phyloP scores from a whole-genome alignment of 1,140 invertebrate species.

The Macrobrachium rosenbergii region DNA sequence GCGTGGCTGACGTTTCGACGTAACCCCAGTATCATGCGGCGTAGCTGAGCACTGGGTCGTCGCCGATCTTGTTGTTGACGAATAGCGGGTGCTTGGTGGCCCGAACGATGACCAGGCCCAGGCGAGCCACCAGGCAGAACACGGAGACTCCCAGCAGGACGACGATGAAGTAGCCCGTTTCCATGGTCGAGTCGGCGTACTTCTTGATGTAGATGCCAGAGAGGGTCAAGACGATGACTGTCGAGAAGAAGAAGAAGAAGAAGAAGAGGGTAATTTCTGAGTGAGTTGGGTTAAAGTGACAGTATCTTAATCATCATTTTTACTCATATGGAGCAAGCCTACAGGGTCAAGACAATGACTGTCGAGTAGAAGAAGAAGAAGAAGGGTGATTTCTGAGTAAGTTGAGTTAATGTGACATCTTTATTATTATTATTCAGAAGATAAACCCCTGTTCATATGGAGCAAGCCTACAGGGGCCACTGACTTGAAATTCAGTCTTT shows the following conservation, averaged over 20 bases:
- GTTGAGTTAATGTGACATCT: too few relatives aligned
- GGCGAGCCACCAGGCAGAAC: constrained; percentile 52
- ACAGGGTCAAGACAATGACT: too few relatives aligned
- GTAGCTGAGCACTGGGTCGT: constrained; percentile 61
- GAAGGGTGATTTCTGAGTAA: too few relatives aligned
- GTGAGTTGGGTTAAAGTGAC: too few relatives aligned
- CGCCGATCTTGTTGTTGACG: constrained; percentile 61
- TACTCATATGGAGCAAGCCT: neutral
- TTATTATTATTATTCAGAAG: too few relatives aligned
- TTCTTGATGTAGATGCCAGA: constrained; percentile 55
- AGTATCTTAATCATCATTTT: too few relatives aligned
- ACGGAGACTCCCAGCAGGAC: constrained; percentile 57
- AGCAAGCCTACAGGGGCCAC: neutral
- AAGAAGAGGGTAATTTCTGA: neutral
- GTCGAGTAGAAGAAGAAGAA: too few relatives aligned
- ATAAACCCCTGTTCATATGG: too few relatives aligned
- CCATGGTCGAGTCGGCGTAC: constrained; percentile 25
- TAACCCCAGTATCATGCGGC: constrained; percentile 61
- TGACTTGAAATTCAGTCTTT: neutral
- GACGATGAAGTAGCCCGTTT: constrained; percentile 59
- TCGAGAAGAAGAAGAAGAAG: neutral
- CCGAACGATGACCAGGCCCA: constrained; percentile 42
- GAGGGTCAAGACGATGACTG: constrained; percentile 59
- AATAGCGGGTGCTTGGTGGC: constrained; percentile 58
- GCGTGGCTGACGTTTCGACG: constrained; percentile 43